phyloP scores from a whole-genome alignment of 2,888 invertebrate genomes.

The Drosophila nigritarsus region DNA sequence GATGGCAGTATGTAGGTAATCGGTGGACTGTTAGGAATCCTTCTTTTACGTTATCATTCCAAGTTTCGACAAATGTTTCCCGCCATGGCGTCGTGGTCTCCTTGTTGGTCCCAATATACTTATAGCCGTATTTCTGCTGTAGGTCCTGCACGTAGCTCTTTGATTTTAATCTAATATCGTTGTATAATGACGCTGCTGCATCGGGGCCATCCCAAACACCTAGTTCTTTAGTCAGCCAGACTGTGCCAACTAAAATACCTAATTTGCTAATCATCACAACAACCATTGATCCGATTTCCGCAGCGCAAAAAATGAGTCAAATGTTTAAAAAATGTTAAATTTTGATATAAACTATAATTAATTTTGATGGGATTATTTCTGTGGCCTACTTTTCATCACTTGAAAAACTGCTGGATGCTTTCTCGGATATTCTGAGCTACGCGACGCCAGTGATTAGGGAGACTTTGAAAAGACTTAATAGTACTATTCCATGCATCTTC shows the following conservation, averaged over 20 bases:
- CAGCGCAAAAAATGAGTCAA: neutral
- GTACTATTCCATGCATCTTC: constrained; percentile 38
- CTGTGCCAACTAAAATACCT: constrained; percentile 48
- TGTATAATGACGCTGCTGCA: constrained; percentile 27
- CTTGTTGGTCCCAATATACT: neutral
- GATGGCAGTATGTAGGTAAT: constrained; percentile 43
- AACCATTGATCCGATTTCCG: constrained; percentile 22
- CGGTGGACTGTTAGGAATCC: constrained; percentile 14
- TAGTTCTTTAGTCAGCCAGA: constrained; percentile 36
- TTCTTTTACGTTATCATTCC: constrained; percentile 40
- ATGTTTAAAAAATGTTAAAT: neutral
- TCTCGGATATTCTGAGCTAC: constrained; percentile 4
- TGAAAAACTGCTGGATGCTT: constrained; percentile 25
- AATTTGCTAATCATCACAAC: constrained; percentile 37
- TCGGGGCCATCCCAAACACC: constrained; percentile 55
- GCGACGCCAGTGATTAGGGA: constrained; percentile 45
- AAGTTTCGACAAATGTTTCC: constrained; percentile 43
- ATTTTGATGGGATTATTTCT: neutral
- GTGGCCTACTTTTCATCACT: constrained; percentile 37
- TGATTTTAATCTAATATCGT: constrained; percentile 34
- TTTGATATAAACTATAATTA: neutral
- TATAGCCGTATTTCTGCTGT: constrained; percentile 22
- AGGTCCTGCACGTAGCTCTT: constrained; percentile 25
- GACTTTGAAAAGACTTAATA: constrained; percentile 16
- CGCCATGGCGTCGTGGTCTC: constrained; percentile 36